Percentiles rank a stretch among this genome's conserved stretches.
These are phyloP conservation scores for Troglohyphantes excavatus DNA, from an alignment of 2,888 invertebrate species.

Conservation along the genomic window DNA sequence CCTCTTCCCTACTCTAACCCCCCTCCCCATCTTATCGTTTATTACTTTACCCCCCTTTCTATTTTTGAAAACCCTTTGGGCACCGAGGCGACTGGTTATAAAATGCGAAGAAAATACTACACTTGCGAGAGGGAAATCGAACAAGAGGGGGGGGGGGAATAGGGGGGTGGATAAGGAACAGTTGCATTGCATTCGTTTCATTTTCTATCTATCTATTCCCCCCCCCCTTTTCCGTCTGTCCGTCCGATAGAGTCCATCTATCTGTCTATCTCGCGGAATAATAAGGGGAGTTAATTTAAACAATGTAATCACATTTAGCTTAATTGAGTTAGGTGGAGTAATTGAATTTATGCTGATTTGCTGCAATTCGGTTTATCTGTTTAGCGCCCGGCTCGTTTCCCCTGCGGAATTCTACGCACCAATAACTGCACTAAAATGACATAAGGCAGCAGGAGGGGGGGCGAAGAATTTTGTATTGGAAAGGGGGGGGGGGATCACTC, in stretches of 20 bases:
- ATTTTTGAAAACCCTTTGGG: slow-evolving; percentile 77
- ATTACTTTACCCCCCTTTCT: slow-evolving; percentile 60
- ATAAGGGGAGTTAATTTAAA: slow-evolving; percentile 79
- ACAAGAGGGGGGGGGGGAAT: background rate
- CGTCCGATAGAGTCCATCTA: slow-evolving; percentile 58
- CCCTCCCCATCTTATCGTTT: slow-evolving; percentile 33
- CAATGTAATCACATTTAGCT: slow-evolving; percentile 79
- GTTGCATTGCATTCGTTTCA: background rate
- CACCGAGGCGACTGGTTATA: slow-evolving; percentile 60
- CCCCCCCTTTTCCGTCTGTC: slow-evolving; percentile 37
- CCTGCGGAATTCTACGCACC: slow-evolving; percentile 72
- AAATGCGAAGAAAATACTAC: slow-evolving; percentile 63
- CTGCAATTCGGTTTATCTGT: slow-evolving; percentile 79
- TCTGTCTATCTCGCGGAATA: slow-evolving; percentile 75
- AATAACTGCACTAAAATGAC: slow-evolving; percentile 79
- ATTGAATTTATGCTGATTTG: slow-evolving; percentile 79
- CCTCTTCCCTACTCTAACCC: slow-evolving; percentile 1
- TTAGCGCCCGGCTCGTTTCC: slow-evolving; percentile 69
- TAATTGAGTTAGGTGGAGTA: slow-evolving; percentile 79
- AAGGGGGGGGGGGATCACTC: slow-evolving; percentile 8
- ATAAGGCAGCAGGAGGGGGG: slow-evolving; percentile 71
- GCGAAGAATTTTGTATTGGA: background rate
- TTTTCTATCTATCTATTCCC: slow-evolving; percentile 15
- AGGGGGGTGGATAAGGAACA: background rate
- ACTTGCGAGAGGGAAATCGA: slow-evolving; percentile 2